Conservation (phyloP, 35 echinoderm and acorn worm species). For the Diadema setosum region DNA sequence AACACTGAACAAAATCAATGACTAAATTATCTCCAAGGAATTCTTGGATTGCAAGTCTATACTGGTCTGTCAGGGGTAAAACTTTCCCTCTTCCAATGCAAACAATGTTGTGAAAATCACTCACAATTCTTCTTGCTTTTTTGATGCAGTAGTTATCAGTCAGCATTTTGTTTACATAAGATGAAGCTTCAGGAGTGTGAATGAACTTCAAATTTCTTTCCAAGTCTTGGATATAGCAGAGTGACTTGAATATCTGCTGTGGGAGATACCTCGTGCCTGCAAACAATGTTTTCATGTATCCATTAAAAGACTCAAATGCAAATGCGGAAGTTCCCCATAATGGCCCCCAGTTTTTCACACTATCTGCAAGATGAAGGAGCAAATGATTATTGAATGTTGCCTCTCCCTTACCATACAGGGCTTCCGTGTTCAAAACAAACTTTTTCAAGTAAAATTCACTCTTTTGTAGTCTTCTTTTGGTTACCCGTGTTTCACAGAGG, state of each 20-base stretch:
- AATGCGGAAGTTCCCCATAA: constrained; percentile 44
- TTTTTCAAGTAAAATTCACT: not conserved
- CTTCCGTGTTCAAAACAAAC: constrained; percentile 23
- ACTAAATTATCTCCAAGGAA: not conserved
- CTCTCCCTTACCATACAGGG: constrained; percentile 30
- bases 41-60: not conserved
- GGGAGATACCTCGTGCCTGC: constrained; percentile 11
- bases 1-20: not conserved
- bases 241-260: constrained; percentile 1
- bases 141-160: not conserved
- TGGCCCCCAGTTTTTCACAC: constrained; percentile 53
- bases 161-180: not conserved
- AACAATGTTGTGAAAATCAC: not conserved
- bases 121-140: not conserved
- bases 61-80: not conserved
- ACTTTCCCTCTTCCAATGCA: not conserved
- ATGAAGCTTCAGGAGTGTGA: not conserved
- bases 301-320: constrained; percentile 40
- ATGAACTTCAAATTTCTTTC: not conserved
- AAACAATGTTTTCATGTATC: constrained; percentile 20
- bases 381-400: constrained; percentile 49
- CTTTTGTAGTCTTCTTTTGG: not conserved
- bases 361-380: constrained; percentile 11
- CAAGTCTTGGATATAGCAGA: not conserved
- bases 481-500: not conserved